These are phyloP conservation scores for Varroa destructor DNA, from an alignment of 1,140 invertebrate genomes.

Conservation along the genomic window DNA sequence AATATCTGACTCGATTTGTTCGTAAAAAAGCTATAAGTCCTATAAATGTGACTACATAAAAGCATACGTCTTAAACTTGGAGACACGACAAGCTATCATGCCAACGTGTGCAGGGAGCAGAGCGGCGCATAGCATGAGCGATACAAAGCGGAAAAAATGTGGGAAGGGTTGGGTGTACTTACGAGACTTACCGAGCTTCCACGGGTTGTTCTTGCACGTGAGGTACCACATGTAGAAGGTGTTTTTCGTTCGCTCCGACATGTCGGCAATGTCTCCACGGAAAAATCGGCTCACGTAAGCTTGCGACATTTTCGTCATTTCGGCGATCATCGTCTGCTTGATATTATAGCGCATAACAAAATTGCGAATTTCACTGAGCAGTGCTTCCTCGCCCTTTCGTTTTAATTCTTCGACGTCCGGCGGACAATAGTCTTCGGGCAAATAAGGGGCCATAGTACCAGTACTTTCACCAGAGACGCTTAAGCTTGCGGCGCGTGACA, in stretches of 20 bases:
- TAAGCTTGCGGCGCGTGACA: neutral
- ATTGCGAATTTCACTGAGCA: constrained; percentile 38
- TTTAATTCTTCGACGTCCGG: constrained; percentile 25
- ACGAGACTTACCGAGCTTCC: constrained; percentile 32
- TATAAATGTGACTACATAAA: too few relatives aligned
- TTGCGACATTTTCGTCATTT: constrained; percentile 40
- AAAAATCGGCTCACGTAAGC: constrained; percentile 41
- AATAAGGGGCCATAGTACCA: neutral
- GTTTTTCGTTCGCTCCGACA: constrained; percentile 39
- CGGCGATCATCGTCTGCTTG: constrained; percentile 40
- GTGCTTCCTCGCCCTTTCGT: constrained; percentile 38
- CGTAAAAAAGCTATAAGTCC: too few relatives aligned
- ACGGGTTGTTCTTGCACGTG: constrained; percentile 37
- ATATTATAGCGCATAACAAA: constrained; percentile 39
- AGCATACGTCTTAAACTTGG: too few relatives aligned
- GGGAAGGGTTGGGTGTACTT: neutral
- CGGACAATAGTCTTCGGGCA: constrained; percentile 14
- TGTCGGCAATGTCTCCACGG: constrained; percentile 39
- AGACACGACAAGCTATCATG: too few relatives aligned
- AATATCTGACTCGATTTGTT: too few relatives aligned
- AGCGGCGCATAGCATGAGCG: too few relatives aligned
- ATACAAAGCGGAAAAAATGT: too few relatives aligned
- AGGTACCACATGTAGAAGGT: constrained; percentile 40
- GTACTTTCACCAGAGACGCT: too few relatives aligned
- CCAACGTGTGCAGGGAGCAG: too few relatives aligned